Base-by-base conservation (phyloP, 2,113 vertebrate genomes). In the Cebidichthys violaceus region DNA sequence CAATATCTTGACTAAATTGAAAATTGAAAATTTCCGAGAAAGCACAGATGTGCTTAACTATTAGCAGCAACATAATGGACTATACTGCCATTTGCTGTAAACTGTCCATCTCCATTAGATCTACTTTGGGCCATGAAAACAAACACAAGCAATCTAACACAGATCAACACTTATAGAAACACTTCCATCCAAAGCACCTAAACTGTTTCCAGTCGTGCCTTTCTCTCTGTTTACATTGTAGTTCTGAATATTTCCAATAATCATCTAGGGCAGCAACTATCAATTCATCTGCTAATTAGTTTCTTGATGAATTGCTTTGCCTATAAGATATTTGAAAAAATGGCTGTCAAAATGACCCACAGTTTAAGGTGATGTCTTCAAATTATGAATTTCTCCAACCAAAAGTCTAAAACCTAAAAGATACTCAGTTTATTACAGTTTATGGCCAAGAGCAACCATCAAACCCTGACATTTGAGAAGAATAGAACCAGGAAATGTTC, bases 51-150 rank as follows among this genome's bases (percentile, higher is more conserved):
- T 20, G 31, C n/a, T 39, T 75, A 5, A 64, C 13, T 20, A 18
- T 20, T 33, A 52, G 9, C 10, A 39, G 17, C 10, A 52, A 27
- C 59, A 55, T 29, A 45, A 86, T 81, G 41, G 9, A 69, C 13
- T 22, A 11, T 6, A 31, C 27, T 47, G 0, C 79, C 85, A 93
- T 90, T 87, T 89, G 83, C 79, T 70, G 70, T 70, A 72, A 77
- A 70, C 54, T 77, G 11, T 57, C 70, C 8, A 60, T 69, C 24
- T 37, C 75, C 29, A 68, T 27, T 52, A 14, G 17, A 64, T 70
- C 4, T 9, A 47, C 17, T 74, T 54, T 39, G 31, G n/a, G 22
- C 27, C 8, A 74, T 45, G 50, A 27, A 45, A 77, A 54, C 6
- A 52, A 29, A 35, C 4, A 9, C 17, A 9, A 9, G 7, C 55